Percentiles rank a stretch among this genome's conserved stretches.
phyloP scores from a whole-genome alignment of 2,797 vertebrate genomes.

The Eospalax fontanierii region DNA sequence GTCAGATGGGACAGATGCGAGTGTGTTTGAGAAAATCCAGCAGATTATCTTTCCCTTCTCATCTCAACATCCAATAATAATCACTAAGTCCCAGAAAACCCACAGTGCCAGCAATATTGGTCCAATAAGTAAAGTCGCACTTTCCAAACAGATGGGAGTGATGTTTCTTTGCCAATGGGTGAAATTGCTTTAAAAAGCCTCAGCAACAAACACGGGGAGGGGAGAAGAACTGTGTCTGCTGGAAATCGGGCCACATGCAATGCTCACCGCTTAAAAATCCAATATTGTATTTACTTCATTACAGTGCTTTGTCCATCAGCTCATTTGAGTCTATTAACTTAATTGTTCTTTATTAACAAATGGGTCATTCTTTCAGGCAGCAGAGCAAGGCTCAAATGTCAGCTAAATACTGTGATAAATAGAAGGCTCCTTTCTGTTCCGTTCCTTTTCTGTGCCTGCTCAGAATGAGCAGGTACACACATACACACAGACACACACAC shows the following conservation, averaged over 20 bases:
- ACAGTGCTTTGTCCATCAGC: conserved; percentile 87
- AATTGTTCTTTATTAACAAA: conserved; percentile 90
- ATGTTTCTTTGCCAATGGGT: conserved; percentile 80
- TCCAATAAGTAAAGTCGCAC: conserved; percentile 79
- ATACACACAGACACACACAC: neutral
- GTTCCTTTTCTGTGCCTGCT: conserved; percentile 43
- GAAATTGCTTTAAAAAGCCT: conserved; percentile 83
- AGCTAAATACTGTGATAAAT: conserved; percentile 84
- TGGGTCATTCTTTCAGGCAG: conserved; percentile 87
- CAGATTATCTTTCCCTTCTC: conserved; percentile 69
- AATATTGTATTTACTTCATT: conserved; percentile 87
- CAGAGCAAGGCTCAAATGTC: conserved; percentile 86
- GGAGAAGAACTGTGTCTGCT: conserved; percentile 80
- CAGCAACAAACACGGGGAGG: conserved; percentile 75
- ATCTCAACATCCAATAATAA: conserved; percentile 67
- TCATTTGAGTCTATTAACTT: conserved; percentile 90
- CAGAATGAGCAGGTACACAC: neutral
- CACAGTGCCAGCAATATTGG: conserved; percentile 72
- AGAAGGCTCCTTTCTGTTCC: conserved; percentile 28
- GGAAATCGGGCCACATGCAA: conserved; percentile 80
- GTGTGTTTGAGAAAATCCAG: conserved; percentile 66
- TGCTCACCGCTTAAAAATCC: conserved; percentile 85
- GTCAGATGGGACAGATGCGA: conserved; percentile 73
- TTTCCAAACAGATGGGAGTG: conserved; percentile 83
- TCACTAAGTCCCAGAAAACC: conserved; percentile 73